Evolutionary conservation across 2,888 invertebrate species (phyloP), one percentile per base, ranked within the genome.

Genomic region (Apodemia hepburni): DNA sequence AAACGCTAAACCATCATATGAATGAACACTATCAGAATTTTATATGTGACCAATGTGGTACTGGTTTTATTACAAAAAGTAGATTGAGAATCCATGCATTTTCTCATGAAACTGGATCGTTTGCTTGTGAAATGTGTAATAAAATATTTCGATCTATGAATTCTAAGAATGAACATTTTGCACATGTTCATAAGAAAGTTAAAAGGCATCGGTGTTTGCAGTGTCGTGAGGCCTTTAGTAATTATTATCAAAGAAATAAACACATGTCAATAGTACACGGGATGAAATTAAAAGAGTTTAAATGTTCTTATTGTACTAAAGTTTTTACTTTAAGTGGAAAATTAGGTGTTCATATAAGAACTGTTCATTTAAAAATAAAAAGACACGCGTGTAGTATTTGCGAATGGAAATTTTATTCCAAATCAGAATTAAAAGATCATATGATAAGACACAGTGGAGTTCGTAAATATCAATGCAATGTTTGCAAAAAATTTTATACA

Each of bases 371-470:
- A 18, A 92, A 90, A 64, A 69, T 84, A 61, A 91, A 89, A 64
- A 68, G 91, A 5, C 85, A 86, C 54, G 74, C 85, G 0, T 93
- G 93, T 62, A 80, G 85, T 12, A 75, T 90, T 0, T 93, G 93
- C 58, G 92, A 92, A 11, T 92, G 92, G 82, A 87, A 88, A 62
- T 93, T 93, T 70, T 92, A 92, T 67, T 91, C 92, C 0, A 91
- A 87, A 35, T 89, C 90, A 0, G 92, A 92, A 62, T 76, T 93
- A n/a, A 92, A 90, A 47, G 87, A 90, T 15, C 93, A 93, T 57
- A 92, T 92, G 90, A 70, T 92, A 0, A 82, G 87, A 9, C 93
- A 93, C 51, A 86, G 85, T 0, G 93, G 93, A 0, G 92, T 92
- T 63, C 81, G 88, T 6, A 92, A 89, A 63, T 89, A 84, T 58